Evolutionary conservation across 2,113 vertebrate species (phyloP).

Genomic region (Ploceus nigricollis): DNA sequence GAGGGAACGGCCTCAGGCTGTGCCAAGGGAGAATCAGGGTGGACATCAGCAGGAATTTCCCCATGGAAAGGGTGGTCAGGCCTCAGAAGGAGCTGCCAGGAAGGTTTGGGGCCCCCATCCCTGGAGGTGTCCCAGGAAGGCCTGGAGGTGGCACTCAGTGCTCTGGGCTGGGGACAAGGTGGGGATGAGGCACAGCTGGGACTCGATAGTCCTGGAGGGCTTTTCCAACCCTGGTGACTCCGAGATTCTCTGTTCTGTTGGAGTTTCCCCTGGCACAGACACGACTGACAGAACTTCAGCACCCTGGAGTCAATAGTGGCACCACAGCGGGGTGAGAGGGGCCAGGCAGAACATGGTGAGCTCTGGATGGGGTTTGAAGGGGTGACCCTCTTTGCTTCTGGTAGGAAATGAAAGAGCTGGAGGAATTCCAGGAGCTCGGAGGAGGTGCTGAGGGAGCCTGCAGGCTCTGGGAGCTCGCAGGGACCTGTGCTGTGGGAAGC

Average conservation of each 20-base stretch:
- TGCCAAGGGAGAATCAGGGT: fast-evolving
- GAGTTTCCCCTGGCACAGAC: not conserved
- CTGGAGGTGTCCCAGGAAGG: not conserved
- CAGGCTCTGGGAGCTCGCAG: not conserved
- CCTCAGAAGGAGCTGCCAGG: fast-evolving
- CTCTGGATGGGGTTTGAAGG: fast-evolving
- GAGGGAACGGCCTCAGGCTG: fast-evolving
- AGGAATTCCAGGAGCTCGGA: not conserved
- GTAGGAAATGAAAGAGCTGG: not conserved
- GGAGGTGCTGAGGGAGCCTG: not conserved
- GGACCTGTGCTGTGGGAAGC: not conserved
- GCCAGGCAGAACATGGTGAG: not conserved
- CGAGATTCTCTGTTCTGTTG: not conserved
- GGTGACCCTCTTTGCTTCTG: not conserved
- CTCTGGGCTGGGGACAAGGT: not conserved
- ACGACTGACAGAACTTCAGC: not conserved
- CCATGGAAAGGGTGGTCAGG: not conserved
- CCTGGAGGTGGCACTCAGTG: fast-evolving
- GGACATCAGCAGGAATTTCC: not conserved
- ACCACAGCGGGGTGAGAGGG: not conserved
- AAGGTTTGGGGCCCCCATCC: not conserved
- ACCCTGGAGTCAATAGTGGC: not conserved
- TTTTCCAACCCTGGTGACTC: not conserved
- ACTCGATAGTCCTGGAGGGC: fast-evolving
- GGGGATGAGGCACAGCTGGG: fast-evolving